Base-by-base conservation (phyloP, 2,888 invertebrate species). In the Platypus cylindrus region DNA sequence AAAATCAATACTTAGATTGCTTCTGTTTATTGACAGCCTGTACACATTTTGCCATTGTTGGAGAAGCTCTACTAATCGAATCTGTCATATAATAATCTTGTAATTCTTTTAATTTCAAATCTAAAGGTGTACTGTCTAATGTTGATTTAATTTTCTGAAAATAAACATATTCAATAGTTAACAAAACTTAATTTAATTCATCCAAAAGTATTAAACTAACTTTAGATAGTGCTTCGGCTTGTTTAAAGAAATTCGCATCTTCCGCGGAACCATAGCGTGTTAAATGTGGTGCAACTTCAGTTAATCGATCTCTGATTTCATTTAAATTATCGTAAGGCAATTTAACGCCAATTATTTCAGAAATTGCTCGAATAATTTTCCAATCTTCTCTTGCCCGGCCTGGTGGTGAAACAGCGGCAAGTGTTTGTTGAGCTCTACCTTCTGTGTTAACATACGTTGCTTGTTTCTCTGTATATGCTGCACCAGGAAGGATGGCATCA, bases 11-110 rank as follows among this genome's bases (percentile, higher is more conserved):
- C 45, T 54, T 55, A n/a, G 54, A 63, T 29, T 64, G 56, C 45
- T 67, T 68, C 51, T 82, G 80, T 59, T 87, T 87, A 47, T 75
- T 67, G 2, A 81, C 87, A 9, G 95, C 94, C 53, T 87, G 81
- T 45, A 95, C 80, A 64, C 95, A 97, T 64, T 94, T 94, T 31
- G 97, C 94, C 98, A 98, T 98, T 31, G 95, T 97, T 43, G 86
- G 83, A 3, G 97, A 98, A 17, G 97, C 91, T 56, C 97, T 74
- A 45, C 91, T 90, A 54, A 98, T 89, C 4, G 85, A 68, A 64
- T 98, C 93, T 8, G 98, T 98, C 93, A 97, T 95, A 59, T 77
- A 86, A 63, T 76, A 87, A 55, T 87, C 84, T 62, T 85, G 80
- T 40, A 98, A 66, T 37, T 73, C 68, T 58, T 78, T 80, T 50